These are phyloP conservation scores for Aphis gossypii DNA, from an alignment of 1,140 invertebrate genomes.

Conservation along the genomic window DNA sequence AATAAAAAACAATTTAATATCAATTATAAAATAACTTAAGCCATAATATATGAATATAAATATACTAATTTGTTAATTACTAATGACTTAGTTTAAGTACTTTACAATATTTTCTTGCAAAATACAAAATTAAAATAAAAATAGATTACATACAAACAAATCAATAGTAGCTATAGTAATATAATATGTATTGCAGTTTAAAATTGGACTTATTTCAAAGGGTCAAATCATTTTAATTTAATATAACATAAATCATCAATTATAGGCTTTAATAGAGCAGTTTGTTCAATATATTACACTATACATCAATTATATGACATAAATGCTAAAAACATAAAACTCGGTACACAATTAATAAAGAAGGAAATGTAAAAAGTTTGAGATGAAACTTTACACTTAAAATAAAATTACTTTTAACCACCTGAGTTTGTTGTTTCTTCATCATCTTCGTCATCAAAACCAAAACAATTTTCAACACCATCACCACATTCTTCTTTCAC, in stretches of 20 bases:
- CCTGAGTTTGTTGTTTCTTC: slow-evolving; percentile 60
- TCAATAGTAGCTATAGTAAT: not conserved
- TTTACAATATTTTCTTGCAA: not conserved
- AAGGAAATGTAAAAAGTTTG: slow-evolving; percentile 38
- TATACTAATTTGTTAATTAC: slow-evolving; percentile 1
- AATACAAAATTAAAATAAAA: not conserved
- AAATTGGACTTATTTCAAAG: not conserved
- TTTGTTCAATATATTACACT: slow-evolving; percentile 39
- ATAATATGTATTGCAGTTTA: not conserved
- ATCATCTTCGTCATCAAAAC: slow-evolving; percentile 77
- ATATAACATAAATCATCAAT: not conserved
- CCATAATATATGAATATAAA: not conserved
- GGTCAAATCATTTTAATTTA: not conserved
- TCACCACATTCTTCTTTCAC: slow-evolving; percentile 53
- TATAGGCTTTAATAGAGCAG: not conserved
- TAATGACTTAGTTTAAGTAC: slow-evolving; percentile 45
- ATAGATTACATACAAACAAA: not conserved
- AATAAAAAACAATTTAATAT: slow-evolving; percentile 24
- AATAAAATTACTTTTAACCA: slow-evolving; percentile 10
- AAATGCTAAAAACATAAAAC: slow-evolving; percentile 5
- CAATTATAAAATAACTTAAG: not conserved
- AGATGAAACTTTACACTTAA: not conserved
- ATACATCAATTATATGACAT: not conserved
- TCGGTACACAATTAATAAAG: slow-evolving; percentile 13
- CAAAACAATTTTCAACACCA: slow-evolving; percentile 80